Percentiles rank a stretch among this genome's conserved stretches.
phyloP scores from a whole-genome alignment of 2,797 vertebrate species.

The Cygnus olor region DNA sequence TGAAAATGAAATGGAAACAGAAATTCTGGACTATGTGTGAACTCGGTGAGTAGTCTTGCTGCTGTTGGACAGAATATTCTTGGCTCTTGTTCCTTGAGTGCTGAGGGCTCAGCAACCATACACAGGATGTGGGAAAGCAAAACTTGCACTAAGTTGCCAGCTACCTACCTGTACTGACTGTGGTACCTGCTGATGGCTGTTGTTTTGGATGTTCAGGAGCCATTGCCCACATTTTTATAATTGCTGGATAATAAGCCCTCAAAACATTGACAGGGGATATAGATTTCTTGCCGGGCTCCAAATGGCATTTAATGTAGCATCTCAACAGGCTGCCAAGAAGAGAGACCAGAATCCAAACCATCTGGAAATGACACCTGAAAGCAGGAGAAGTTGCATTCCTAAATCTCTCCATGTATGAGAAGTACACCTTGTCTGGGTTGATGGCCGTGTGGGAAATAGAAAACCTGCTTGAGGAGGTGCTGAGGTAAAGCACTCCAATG shows the following conservation, averaged over 20 bases:
- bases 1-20: slow-evolving; percentile 98
- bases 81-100: neutral
- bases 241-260: neutral
- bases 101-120: neutral
- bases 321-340: neutral
- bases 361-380: neutral
- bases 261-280: neutral
- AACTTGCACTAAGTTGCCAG: neutral
- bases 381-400: neutral
- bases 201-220: neutral
- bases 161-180: neutral
- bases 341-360: neutral
- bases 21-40: slow-evolving; percentile 94
- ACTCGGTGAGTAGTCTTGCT: neutral
- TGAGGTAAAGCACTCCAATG: neutral
- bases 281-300: neutral
- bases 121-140: neutral
- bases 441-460: neutral
- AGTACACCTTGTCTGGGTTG: neutral
- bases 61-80: neutral
- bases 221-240: neutral
- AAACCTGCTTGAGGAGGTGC: neutral
- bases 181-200: neutral
- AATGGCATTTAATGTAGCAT: neutral
- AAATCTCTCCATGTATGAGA: neutral